These are phyloP conservation scores for Geophilus truncorum DNA, from an alignment of 2,888 invertebrate species.

Conservation along the genomic window DNA sequence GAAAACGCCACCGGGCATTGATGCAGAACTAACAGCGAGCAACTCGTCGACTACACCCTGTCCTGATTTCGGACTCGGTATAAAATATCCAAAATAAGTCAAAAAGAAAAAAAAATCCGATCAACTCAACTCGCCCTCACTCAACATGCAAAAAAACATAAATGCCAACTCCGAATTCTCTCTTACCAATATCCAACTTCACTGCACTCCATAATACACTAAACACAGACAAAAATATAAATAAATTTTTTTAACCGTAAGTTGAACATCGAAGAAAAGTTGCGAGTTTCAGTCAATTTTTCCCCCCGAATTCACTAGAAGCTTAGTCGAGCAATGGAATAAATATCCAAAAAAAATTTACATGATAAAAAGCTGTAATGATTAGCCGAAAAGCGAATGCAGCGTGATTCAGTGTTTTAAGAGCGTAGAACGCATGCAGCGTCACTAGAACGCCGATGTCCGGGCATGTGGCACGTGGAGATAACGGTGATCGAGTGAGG, in stretches of 20 bases:
- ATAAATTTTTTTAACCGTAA: too few relatives aligned
- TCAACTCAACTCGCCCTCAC: not conserved
- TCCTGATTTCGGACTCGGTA: not conserved
- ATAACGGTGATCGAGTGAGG: slow-evolving; percentile 32
- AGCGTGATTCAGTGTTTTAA: slow-evolving; percentile 25
- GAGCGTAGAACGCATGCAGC: slow-evolving; percentile 4
- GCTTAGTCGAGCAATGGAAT: too few relatives aligned
- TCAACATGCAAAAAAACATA: not conserved
- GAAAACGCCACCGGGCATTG: not conserved
- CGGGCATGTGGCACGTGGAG: slow-evolving; percentile 27
- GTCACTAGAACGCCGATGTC: slow-evolving; percentile 25
- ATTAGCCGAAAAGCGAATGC: slow-evolving; percentile 7
- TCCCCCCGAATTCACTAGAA: not conserved
- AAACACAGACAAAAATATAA: not conserved
- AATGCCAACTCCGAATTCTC: not conserved
- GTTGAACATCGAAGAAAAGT: too few relatives aligned
- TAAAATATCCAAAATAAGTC: slow-evolving; percentile 21
- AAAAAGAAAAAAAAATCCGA: not conserved
- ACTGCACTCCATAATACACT: too few relatives aligned
- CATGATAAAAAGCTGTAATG: slow-evolving; percentile 13
- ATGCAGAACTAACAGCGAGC: slow-evolving; percentile 9
- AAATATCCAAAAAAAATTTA: not conserved
- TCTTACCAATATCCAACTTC: not conserved
- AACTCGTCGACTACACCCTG: not conserved
- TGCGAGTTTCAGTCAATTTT: too few relatives aligned